A percentile compares a stretch with the other conserved stretches of the same genome.
Conservation (phyloP, 2,113 vertebrate genomes). For the Caloenas nicobarica region DNA sequence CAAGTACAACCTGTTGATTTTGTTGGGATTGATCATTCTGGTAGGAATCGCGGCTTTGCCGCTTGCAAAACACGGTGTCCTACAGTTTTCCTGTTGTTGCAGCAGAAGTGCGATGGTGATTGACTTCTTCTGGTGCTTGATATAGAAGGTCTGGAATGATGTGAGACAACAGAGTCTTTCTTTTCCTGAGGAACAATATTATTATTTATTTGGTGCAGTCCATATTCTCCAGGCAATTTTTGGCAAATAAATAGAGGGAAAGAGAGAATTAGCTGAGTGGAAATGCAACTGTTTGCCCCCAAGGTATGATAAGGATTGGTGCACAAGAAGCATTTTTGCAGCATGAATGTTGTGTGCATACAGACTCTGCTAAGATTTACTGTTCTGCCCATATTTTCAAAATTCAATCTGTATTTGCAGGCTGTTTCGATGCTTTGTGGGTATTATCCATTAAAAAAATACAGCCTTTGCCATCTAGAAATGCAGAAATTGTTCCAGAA, state of each 20-base stretch:
- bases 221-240: background rate
- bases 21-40: fast-evolving
- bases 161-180: background rate
- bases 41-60: background rate
- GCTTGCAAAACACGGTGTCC: background rate
- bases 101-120: background rate
- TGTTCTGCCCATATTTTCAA: background rate
- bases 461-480: background rate
- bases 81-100: background rate
- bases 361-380: background rate
- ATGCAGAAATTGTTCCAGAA: background rate
- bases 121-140: background rate
- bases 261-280: background rate
- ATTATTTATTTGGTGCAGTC: background rate
- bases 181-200: background rate
- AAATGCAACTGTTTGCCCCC: background rate
- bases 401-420: background rate
- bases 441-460: background rate
- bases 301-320: background rate
- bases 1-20: background rate
- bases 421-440: background rate
- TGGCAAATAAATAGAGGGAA: background rate
- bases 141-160: background rate
- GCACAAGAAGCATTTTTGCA: background rate
- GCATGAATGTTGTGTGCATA: background rate